Percentiles rank a stretch among this genome's conserved stretches.
Evolutionary conservation across 2,797 vertebrate species (phyloP).

Genomic region (Sebastes hubbsi): DNA sequence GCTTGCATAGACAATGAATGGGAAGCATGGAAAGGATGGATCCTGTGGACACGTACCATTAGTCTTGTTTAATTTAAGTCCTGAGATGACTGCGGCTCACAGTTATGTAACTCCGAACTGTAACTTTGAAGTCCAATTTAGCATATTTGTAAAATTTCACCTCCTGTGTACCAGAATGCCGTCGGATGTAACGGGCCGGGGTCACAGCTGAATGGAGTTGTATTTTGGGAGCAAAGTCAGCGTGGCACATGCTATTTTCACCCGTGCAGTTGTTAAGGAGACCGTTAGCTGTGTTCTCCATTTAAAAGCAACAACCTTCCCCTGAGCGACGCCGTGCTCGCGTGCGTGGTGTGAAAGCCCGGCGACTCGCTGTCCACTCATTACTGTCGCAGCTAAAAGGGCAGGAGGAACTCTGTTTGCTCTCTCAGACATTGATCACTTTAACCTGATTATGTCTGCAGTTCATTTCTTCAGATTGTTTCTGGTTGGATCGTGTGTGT

Average conservation of each 20-base stretch:
- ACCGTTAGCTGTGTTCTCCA: background rate
- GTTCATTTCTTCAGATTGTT: conserved; percentile 24
- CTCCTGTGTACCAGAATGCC: background rate
- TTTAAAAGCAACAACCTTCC: background rate
- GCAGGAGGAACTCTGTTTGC: conserved; percentile 6
- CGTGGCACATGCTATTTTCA: background rate
- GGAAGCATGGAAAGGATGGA: no score
- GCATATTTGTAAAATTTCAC: background rate
- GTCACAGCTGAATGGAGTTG: background rate
- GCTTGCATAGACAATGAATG: no score
- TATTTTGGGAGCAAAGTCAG: background rate
- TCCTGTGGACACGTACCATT: no score
- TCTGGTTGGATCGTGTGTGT: background rate
- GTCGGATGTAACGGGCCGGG: background rate
- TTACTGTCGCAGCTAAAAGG: conserved; percentile 8
- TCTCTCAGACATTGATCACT: conserved; percentile 22
- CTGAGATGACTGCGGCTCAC: background rate
- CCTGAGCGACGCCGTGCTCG: background rate
- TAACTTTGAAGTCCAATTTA: background rate
- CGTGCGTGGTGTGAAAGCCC: background rate
- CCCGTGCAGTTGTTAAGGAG: background rate
- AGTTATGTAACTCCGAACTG: background rate
- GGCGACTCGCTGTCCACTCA: background rate
- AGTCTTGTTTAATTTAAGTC: background rate
- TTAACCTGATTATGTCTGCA: conserved; percentile 13